Evolutionary conservation across 2,797 vertebrate species (phyloP).

Genomic region (Anguilla marmorata): DNA sequence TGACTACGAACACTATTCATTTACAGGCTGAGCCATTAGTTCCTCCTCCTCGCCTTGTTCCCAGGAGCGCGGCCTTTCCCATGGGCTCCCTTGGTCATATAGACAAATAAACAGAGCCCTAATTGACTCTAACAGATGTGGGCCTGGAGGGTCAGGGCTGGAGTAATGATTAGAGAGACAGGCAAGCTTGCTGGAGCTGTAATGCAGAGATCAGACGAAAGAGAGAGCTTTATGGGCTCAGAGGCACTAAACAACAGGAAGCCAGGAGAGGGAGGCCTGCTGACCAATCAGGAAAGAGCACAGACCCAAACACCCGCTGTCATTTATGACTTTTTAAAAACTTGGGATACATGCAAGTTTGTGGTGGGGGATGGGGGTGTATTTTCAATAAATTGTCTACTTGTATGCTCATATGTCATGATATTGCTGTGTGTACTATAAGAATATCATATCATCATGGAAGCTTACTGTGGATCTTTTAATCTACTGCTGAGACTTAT

Average conservation of each 20-base stretch:
- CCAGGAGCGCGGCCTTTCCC: conserved; percentile 61
- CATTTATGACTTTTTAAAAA: background rate
- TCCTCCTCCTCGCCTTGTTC: conserved; percentile 37
- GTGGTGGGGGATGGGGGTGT: background rate
- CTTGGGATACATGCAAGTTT: background rate
- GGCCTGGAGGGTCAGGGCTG: conserved; percentile 64
- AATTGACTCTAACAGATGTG: conserved; percentile 77
- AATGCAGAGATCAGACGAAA: conserved; percentile 67
- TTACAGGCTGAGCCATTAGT: conserved; percentile 52
- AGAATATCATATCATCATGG: background rate
- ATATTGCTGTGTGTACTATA: background rate
- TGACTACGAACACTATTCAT: conserved; percentile 62
- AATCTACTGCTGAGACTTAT: background rate
- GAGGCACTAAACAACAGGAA: conserved; percentile 64
- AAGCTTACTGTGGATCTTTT: background rate
- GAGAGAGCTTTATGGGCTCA: conserved; percentile 52
- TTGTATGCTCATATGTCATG: background rate
- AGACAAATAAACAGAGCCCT: conserved; percentile 69
- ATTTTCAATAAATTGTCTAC: background rate
- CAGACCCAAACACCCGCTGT: background rate
- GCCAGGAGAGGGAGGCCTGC: conserved; percentile 49
- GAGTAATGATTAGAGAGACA: conserved; percentile 68
- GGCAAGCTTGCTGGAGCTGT: conserved; percentile 52
- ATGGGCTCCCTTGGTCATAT: conserved; percentile 62
- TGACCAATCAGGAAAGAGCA: background rate